Evolutionary conservation across 2,888 invertebrate species (phyloP), one percentile per base, ranked within the genome.

Genomic region (Acanthococcus lagerstroemiae): DNA sequence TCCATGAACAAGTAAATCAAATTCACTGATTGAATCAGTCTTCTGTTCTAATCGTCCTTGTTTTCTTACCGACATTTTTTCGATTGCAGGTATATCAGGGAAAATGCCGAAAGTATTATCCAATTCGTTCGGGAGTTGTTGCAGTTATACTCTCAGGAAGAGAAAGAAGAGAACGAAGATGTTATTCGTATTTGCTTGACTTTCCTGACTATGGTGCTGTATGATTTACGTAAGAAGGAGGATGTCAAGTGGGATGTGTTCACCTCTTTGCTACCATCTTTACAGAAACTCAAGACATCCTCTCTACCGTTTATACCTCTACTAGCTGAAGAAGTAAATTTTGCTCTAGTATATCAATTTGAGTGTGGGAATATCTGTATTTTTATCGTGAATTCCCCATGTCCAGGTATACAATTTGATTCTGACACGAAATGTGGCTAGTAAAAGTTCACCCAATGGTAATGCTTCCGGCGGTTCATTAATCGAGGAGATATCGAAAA

Each of bases 401-500:
- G 24, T 27, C 4, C 24, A 61, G 61, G 54, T 78, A 6, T 70
- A 73, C 44, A 68, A 69, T 19, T 63, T 74, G 17, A 74, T 78
- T n/a, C 69, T 73, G 52, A 74, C 71, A n/a, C 73, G 72, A 65
- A 75, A 74, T 37, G 72, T 68, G n/a, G 67, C 70, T 6, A 69
- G 69, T 52, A 63, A 56, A 46, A 48, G 26, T 4, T 45, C n/a
- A 50, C 46, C 48, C 15, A 21, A 7, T 56, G 68, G 25, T 44
- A 67, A 54, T 24, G 37, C 17, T 17, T 6, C 46, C 22, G 60
- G n/a, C 12, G 61, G 21, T 58, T 58, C 60, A 67, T 25, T 55
- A 6, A 46, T 67, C 5, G 45, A 67, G 30, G 66, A 68, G 12
- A 45, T 55, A 17, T 5, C 22, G 19, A 72, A 74, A 68, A 77